phyloP scores from a whole-genome alignment of 2,113 vertebrate genomes.

The Rhinoptilus africanus region DNA sequence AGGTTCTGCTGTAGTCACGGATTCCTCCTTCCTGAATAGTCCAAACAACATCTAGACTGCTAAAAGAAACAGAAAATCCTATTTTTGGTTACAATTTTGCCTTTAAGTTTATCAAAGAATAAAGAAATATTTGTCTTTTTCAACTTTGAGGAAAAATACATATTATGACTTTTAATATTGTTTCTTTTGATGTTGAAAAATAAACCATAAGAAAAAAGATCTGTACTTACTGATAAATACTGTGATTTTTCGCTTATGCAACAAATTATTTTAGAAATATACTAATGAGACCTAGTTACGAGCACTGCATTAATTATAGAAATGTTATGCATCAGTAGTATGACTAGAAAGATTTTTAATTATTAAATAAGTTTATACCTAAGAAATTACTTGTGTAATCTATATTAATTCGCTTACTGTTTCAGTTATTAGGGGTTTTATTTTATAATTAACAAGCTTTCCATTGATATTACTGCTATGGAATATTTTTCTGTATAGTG shows the following conservation, averaged over 20 bases:
- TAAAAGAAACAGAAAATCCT: not conserved
- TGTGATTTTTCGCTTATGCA: not conserved
- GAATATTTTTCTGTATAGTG: not conserved
- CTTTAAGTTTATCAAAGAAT: not conserved
- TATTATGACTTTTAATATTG: not conserved
- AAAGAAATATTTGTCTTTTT: not conserved
- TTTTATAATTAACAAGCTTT: not conserved
- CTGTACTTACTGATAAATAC: not conserved
- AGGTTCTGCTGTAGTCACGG: not conserved
- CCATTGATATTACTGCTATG: not conserved
- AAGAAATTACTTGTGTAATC: not conserved
- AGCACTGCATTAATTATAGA: conserved; percentile 2
- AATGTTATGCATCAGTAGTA: not conserved
- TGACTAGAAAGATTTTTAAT: not conserved
- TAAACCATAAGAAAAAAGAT: not conserved
- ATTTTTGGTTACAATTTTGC: not conserved
- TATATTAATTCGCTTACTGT: not conserved
- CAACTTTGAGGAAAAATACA: not conserved
- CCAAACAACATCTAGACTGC: not conserved
- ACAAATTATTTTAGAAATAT: not conserved
- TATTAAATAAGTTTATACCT: not conserved
- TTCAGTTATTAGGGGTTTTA: not conserved
- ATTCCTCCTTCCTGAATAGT: not conserved
- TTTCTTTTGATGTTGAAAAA: not conserved
- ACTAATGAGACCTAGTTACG: not conserved